Conservation (phyloP, 2,888 invertebrate species). For the Pollenia amentaria region DNA sequence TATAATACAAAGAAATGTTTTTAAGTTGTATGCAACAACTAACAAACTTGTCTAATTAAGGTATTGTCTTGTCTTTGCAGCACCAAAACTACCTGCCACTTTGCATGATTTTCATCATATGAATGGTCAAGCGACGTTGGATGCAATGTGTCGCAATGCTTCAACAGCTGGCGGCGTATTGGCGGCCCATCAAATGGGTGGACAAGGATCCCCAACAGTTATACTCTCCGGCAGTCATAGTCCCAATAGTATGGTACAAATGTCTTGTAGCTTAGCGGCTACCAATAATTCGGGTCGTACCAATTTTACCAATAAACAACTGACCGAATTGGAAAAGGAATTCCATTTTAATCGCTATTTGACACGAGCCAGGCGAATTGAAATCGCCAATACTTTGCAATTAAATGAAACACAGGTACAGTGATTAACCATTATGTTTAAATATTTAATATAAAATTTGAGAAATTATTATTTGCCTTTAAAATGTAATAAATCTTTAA, state of each 20-base stretch:
- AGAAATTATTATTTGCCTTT: neutral
- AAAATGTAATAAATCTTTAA: too few relatives aligned
- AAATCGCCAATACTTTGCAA: constrained; percentile 97
- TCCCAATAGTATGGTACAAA: constrained; percentile 78
- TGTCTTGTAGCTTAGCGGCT: constrained; percentile 77
- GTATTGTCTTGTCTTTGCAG: constrained; percentile 84
- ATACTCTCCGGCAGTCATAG: constrained; percentile 83
- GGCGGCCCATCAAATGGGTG: constrained; percentile 69
- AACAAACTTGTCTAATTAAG: constrained; percentile 73
- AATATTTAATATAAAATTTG: neutral
- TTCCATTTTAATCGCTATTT: constrained; percentile 99
- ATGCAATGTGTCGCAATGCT: constrained; percentile 71
- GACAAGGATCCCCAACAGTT: constrained; percentile 68
- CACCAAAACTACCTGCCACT: constrained; percentile 87
- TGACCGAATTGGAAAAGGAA: constrained; percentile 99
- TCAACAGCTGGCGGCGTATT: constrained; percentile 70
- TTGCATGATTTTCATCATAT: constrained; percentile 85
- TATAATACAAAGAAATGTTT: constrained; percentile 70
- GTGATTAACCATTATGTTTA: neutral
- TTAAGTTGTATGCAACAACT: constrained; percentile 57
- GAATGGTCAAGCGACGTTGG: constrained; percentile 78
- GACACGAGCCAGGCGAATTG: constrained; percentile 97
- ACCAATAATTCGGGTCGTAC: constrained; percentile 96
- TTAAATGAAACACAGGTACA: constrained; percentile 96
- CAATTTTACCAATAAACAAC: constrained; percentile 99